phyloP scores from a whole-genome alignment of 1,140 invertebrate species.

The Gerris buenoi region DNA sequence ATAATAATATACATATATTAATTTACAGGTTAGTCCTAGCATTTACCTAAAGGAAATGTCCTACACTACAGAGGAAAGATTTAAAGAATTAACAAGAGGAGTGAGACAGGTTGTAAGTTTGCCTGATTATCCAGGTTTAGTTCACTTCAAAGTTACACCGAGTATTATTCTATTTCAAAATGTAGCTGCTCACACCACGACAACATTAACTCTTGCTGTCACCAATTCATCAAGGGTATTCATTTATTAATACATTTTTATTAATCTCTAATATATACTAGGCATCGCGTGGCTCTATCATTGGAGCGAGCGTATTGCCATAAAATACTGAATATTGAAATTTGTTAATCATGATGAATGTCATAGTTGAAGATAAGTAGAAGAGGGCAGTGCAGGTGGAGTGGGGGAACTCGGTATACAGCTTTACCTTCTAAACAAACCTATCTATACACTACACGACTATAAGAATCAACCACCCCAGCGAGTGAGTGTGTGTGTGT shows the following conservation, averaged over 20 bases:
- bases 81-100: not conserved
- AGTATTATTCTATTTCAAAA: not conserved
- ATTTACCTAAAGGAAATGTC: not conserved
- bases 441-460: too few species aligned
- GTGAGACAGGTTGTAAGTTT: not conserved
- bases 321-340: too few species aligned
- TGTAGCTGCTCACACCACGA: not conserved
- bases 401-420: too few species aligned
- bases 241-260: not conserved
- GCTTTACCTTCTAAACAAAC: too few species aligned
- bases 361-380: too few species aligned
- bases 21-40: not conserved
- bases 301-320: too few species aligned
- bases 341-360: too few species aligned
- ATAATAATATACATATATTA: too few species aligned
- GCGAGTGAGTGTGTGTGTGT: too few species aligned
- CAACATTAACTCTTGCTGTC: not conserved
- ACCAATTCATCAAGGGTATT: not conserved
- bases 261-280: not conserved
- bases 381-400: too few species aligned
- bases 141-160: not conserved
- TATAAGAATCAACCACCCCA: too few species aligned
- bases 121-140: not conserved
- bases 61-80: not conserved
- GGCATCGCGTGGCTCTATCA: too few species aligned